Evolutionary conservation across 2,797 vertebrate genomes (phyloP).

Genomic region (Meda fulgida): DNA sequence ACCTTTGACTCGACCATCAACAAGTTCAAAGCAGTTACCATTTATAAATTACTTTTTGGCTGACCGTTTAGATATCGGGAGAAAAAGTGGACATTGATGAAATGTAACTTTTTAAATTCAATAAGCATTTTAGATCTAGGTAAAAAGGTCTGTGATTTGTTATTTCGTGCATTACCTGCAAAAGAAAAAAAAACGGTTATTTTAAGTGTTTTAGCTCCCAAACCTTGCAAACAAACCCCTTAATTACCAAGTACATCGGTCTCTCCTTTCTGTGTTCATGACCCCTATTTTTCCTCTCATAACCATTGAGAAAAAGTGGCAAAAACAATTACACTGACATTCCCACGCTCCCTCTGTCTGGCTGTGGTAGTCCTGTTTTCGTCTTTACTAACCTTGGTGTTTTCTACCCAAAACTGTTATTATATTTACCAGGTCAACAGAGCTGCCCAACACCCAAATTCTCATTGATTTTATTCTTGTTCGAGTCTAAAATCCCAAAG

Average conservation of each 20-base stretch:
- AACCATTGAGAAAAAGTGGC: constrained; percentile 43
- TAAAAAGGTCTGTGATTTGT: neutral
- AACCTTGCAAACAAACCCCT: constrained; percentile 29
- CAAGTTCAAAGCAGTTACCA: constrained; percentile 34
- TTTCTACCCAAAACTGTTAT: neutral
- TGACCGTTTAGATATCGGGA: constrained; percentile 5
- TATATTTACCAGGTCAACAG: constrained; percentile 17
- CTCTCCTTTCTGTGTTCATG: constrained; percentile 45
- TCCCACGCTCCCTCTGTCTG: constrained; percentile 42
- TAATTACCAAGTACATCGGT: constrained; percentile 48
- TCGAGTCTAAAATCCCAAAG: constrained; percentile 29
- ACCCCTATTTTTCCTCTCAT: constrained; percentile 48
- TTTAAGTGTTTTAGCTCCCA: constrained; percentile 43
- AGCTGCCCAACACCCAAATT: constrained; percentile 7
- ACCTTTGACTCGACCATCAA: constrained; percentile 53
- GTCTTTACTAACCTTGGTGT: neutral
- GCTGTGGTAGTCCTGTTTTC: neutral
- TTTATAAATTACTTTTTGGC: constrained; percentile 18
- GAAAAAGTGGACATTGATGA: neutral
- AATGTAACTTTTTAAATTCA: neutral
- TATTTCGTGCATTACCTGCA: neutral
- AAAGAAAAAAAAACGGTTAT: neutral
- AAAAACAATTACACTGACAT: constrained; percentile 46
- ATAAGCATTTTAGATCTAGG: neutral
- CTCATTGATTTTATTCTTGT: constrained; percentile 16